Evolutionary conservation across 2,797 vertebrate species (phyloP), one percentile per base, ranked within the genome.

Genomic region (Kryptopterus vitreolus): DNA sequence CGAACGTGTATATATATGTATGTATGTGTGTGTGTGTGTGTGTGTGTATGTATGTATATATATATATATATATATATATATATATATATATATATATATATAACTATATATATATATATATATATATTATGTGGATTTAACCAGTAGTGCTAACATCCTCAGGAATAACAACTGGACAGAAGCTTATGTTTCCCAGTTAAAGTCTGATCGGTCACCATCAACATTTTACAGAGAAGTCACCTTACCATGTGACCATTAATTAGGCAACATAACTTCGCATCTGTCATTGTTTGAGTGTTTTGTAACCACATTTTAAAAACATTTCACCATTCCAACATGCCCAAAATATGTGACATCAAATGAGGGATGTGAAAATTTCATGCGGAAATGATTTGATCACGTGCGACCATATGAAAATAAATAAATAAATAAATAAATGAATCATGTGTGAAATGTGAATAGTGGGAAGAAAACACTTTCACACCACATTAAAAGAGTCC

Each of bases 41-140:
- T 83, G 85, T 88, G 89, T 88, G 91, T 90, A 91, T 90, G n/a
- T n/a, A n/a, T n/a, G n/a, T n/a, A n/a, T n/a, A n/a, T n/a, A 43
- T 10, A 43, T 10, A 43, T 10, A 43, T 10, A 43, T 10, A 43
- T 1, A 43, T 10, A 43, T 10, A 43, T 10, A 43, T 10, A 43
- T n/a, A 43, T 10, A 43, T 10, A 43, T 10, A 43, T 10, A 43
- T 10, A 43, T 1, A 43, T 10, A 43, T 10, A 43, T 10, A 43
- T 10, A 43, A n/a, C 43, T 10, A 43, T 10, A 43, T 10, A 43
- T 10, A 43, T 10, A 43, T 10, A 43, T 1, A 43, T 10, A 43
- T 10, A 43, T 10, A 43, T 10, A 43, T n/a, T 90, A 92, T 88
- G 88, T 92, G 90, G 89, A 91, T 91, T 90, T 92, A 74, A 35